phyloP scores from a whole-genome alignment of 1,140 invertebrate species.

The Steinernema feltiae region DNA sequence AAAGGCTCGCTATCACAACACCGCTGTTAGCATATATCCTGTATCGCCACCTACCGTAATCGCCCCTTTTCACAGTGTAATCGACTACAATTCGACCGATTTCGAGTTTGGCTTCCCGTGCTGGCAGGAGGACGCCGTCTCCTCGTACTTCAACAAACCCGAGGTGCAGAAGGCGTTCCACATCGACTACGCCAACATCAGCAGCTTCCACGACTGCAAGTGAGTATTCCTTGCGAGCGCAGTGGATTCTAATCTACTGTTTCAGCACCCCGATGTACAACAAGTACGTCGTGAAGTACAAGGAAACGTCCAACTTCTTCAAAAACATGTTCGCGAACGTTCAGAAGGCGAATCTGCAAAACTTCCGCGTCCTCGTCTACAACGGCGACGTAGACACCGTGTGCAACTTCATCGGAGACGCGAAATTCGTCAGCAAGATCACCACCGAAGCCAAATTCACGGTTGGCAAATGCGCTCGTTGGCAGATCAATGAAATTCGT shows the following conservation, averaged over 20 bases:
- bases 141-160: conserved; percentile 19
- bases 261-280: conserved; percentile 29
- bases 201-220: conserved; percentile 29
- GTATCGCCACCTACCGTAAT: not conserved
- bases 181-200: conserved; percentile 11
- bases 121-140: conserved; percentile 29
- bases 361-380: conserved; percentile 59
- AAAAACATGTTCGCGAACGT: conserved; percentile 23
- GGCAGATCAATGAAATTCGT: not conserved
- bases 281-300: conserved; percentile 23
- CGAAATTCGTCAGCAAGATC: conserved; percentile 60
- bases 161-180: conserved; percentile 31
- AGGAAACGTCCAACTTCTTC: conserved; percentile 22
- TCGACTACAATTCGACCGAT: conserved; percentile 32
- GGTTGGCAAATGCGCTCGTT: no score
- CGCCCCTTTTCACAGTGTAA: conserved; percentile 12
- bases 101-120: conserved; percentile 27
- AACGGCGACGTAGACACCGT: conserved; percentile 64
- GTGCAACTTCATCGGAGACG: conserved; percentile 63
- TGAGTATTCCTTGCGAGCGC: not conserved
- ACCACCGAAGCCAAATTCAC: not conserved
- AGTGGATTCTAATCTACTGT: not conserved
- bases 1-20: not conserved
- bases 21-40: not conserved
- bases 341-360: not conserved